These are phyloP conservation scores for Aporrectodea caliginosa DNA, from an alignment of 1,140 invertebrate species.

Conservation along the genomic window DNA sequence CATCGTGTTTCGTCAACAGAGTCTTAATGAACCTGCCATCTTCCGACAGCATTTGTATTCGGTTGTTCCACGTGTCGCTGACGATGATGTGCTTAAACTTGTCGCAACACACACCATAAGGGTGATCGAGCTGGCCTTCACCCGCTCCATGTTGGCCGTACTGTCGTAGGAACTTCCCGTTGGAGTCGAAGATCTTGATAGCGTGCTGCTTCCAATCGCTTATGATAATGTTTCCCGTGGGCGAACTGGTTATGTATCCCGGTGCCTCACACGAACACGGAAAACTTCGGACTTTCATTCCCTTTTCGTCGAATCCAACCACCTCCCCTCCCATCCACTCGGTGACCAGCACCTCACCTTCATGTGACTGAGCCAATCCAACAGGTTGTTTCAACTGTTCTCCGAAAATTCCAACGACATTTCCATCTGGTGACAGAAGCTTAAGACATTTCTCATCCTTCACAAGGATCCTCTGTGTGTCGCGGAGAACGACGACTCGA, in stretches of 20 bases:
- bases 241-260: slow-evolving; percentile 23
- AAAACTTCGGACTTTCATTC: slow-evolving; percentile 14
- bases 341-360: slow-evolving; percentile 31
- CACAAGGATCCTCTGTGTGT: slow-evolving; percentile 23
- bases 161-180: slow-evolving; percentile 24
- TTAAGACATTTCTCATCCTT: slow-evolving; percentile 33
- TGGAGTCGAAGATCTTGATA: slow-evolving; percentile 28
- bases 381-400: slow-evolving; percentile 30
- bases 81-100: slow-evolving; percentile 38
- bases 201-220: slow-evolving; percentile 31
- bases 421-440: slow-evolving; percentile 19
- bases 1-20: slow-evolving; percentile 37
- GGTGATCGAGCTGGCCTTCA: slow-evolving; percentile 27
- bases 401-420: slow-evolving; percentile 14
- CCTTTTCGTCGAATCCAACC: slow-evolving; percentile 21
- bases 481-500: slow-evolving; percentile 13
- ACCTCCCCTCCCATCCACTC: slow-evolving; percentile 31
- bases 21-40: slow-evolving; percentile 38
- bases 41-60: slow-evolving; percentile 39
- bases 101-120: slow-evolving; percentile 22
- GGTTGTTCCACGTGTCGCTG: slow-evolving; percentile 43
- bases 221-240: slow-evolving; percentile 14
- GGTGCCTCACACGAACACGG: slow-evolving; percentile 27
- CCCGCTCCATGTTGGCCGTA: slow-evolving; percentile 21
- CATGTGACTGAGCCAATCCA: slow-evolving; percentile 17